Conservation (phyloP, 2,888 invertebrate species). For the Chorisops tibialis region DNA sequence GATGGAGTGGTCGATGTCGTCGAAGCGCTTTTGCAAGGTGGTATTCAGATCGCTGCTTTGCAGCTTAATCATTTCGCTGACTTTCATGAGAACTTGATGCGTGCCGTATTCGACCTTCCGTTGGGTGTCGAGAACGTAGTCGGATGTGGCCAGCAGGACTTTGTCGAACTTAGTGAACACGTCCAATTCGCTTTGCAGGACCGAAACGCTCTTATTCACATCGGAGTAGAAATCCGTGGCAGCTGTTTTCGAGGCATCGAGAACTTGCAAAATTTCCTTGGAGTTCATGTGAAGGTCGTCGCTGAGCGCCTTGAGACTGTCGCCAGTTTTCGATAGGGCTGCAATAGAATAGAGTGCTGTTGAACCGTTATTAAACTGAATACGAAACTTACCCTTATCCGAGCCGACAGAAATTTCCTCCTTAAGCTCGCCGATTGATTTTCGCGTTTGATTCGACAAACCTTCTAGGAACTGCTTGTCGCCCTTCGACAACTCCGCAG, state of each 20-base stretch:
- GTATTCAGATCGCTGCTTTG: slow-evolving; percentile 65
- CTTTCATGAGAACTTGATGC: slow-evolving; percentile 73
- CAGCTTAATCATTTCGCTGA: slow-evolving; percentile 65
- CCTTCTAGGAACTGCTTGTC: slow-evolving; percentile 55
- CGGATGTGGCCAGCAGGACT: slow-evolving; percentile 76
- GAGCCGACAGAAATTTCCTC: slow-evolving; percentile 52
- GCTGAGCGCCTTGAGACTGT: slow-evolving; percentile 57
- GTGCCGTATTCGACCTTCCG: slow-evolving; percentile 81
- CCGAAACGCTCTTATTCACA: slow-evolving; percentile 57
- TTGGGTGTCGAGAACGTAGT: slow-evolving; percentile 79
- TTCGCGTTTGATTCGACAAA: slow-evolving; percentile 62
- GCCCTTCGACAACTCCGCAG: slow-evolving; percentile 49
- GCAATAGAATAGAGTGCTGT: slow-evolving; percentile 11
- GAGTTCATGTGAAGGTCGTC: slow-evolving; percentile 53
- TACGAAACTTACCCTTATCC: slow-evolving; percentile 52
- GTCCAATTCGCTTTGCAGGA: slow-evolving; percentile 56
- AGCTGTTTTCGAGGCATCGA: slow-evolving; percentile 58
- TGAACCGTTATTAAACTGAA: not conserved
- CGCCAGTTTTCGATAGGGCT: slow-evolving; percentile 54
- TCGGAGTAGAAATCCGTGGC: slow-evolving; percentile 58
- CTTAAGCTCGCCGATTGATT: slow-evolving; percentile 57
- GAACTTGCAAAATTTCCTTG: slow-evolving; percentile 58
- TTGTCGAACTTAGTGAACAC: slow-evolving; percentile 68
- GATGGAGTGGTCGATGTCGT: slow-evolving; percentile 66
- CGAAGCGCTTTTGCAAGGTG: slow-evolving; percentile 66